Conservation (phyloP, 2,797 vertebrate species). For the Sebastes hubbsi region DNA sequence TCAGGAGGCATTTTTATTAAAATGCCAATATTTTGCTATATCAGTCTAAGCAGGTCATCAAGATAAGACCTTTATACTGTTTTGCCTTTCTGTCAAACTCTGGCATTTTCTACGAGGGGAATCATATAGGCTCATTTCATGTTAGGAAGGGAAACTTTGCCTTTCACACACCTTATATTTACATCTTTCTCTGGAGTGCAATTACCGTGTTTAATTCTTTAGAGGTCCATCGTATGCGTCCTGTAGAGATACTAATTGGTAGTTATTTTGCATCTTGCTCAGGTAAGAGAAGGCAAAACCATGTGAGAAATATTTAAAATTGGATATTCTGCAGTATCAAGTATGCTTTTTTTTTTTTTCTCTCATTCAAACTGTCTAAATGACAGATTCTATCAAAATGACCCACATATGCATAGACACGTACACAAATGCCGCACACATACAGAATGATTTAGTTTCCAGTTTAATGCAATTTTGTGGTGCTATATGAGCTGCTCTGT, state of each 20-base stretch:
- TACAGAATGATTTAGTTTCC: conserved; percentile 48
- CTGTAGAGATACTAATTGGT: conserved; percentile 9
- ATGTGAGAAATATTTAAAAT: conserved; percentile 26
- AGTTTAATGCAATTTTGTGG: conserved; percentile 70
- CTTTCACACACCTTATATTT: conserved; percentile 1
- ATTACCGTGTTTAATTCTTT: background rate
- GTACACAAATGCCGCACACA: conserved; percentile 3
- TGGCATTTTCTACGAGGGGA: conserved; percentile 70
- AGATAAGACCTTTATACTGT: conserved; percentile 76
- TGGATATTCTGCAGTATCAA: conserved; percentile 10
- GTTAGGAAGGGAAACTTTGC: conserved; percentile 8
- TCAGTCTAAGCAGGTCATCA: conserved; percentile 79
- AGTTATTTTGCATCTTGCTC: background rate
- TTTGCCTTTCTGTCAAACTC: conserved; percentile 73
- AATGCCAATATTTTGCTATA: conserved; percentile 82
- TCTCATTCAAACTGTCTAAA: conserved; percentile 38
- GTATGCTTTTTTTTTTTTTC: conserved; percentile 13
- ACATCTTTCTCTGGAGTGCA: background rate
- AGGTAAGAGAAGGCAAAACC: background rate
- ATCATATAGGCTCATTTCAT: conserved; percentile 35
- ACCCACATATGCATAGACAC: background rate
- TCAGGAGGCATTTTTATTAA: conserved; percentile 81
- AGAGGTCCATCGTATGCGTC: background rate
- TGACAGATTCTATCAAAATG: conserved; percentile 35
- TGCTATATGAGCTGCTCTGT: conserved; percentile 67